These are phyloP conservation scores for Drosophila nikananu DNA, from an alignment of 1,140 invertebrate genomes.

Conservation along the genomic window DNA sequence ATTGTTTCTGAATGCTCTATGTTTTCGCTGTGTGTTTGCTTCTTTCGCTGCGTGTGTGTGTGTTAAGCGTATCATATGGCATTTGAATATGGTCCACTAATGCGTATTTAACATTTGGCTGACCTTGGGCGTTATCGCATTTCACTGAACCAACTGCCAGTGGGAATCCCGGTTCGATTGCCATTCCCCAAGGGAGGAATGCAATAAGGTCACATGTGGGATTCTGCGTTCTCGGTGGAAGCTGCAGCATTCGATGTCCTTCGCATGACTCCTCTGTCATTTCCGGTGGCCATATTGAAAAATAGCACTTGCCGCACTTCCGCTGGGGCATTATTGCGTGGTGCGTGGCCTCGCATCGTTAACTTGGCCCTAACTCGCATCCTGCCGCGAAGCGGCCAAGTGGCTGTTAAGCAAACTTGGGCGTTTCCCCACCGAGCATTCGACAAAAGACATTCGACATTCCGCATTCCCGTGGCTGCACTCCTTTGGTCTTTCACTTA, in stretches of 20 bases:
- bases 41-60: slow-evolving; percentile 24
- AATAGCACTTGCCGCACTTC: slow-evolving; percentile 76
- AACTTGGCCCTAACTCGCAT: slow-evolving; percentile 60
- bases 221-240: slow-evolving; percentile 4
- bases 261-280: slow-evolving; percentile 48
- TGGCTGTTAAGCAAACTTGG: slow-evolving; percentile 51
- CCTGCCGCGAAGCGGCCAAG: slow-evolving; percentile 33
- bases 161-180: slow-evolving; percentile 22
- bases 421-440: slow-evolving; percentile 30
- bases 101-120: slow-evolving; percentile 71
- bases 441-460: slow-evolving; percentile 19
- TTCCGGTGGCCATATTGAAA: slow-evolving; percentile 77
- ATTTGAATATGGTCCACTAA: slow-evolving; percentile 63
- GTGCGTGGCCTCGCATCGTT: slow-evolving; percentile 58
- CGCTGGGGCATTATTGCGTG: slow-evolving; percentile 64
- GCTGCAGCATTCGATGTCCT: slow-evolving; percentile 24
- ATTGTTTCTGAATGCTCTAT: slow-evolving; percentile 59
- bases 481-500: slow-evolving; percentile 52
- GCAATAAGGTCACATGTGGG: slow-evolving; percentile 52
- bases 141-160: slow-evolving; percentile 30
- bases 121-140: slow-evolving; percentile 73
- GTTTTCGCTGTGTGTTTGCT: slow-evolving; percentile 13
- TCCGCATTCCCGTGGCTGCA: slow-evolving; percentile 36
- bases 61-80: slow-evolving; percentile 37
- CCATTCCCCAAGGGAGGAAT: slow-evolving; percentile 42